These are phyloP conservation scores for Drosophila prolongata DNA, from an alignment of 2,888 invertebrate species.

Conservation along the genomic window DNA sequence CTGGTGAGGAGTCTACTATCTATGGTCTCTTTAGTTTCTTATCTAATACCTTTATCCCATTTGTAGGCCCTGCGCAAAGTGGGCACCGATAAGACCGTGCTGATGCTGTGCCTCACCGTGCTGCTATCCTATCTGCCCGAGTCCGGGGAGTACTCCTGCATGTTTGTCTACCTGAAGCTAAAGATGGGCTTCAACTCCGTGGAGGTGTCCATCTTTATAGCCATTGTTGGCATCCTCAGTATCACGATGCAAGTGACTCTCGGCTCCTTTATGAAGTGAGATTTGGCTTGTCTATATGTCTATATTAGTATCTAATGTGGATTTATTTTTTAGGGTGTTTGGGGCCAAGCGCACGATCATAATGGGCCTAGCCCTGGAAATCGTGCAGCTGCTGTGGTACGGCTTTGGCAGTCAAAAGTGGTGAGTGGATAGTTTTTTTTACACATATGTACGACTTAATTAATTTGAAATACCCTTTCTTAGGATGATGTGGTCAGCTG, in stretches of 20 bases:
- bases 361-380: constrained; percentile 97
- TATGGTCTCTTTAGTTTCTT: too few relatives aligned
- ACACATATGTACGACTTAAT: too few relatives aligned
- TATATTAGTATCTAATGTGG: neutral
- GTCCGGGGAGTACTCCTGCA: constrained; percentile 99
- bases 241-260: constrained; percentile 96
- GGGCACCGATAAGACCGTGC: constrained; percentile 96
- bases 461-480: neutral
- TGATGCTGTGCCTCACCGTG: constrained; percentile 98
- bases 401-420: constrained; percentile 98
- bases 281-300: neutral
- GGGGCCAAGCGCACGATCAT: constrained; percentile 99
- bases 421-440: constrained; percentile 85
- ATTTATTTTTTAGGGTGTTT: constrained; percentile 84
- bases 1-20: constrained; percentile 86
- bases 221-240: constrained; percentile 97
- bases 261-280: constrained; percentile 90
- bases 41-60: neutral
- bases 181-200: constrained; percentile 98
- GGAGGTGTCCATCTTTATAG: constrained; percentile 98
- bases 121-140: constrained; percentile 99
- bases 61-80: constrained; percentile 92
- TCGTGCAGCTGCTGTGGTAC: constrained; percentile 98
- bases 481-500: constrained; percentile 99
- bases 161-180: constrained; percentile 99